A percentile compares a stretch with the other conserved stretches of the same genome.
phyloP scores from a whole-genome alignment of 2,113 vertebrate genomes.

The Crocuta crocuta region DNA sequence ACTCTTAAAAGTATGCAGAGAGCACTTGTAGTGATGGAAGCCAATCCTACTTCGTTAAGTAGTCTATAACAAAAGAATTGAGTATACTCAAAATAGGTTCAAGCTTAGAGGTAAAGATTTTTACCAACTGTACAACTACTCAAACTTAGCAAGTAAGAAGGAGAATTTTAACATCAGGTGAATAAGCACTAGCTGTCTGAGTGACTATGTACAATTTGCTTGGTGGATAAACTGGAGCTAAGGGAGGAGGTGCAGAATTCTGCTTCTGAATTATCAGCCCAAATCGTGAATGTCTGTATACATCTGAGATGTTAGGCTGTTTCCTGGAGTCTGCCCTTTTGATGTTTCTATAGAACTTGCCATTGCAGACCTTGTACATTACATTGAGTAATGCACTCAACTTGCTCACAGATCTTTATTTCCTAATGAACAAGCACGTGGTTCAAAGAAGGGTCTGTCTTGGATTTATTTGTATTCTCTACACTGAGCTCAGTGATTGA shows the following conservation, averaged over 20 bases:
- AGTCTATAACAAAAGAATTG: conserved; percentile 3
- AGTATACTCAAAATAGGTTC: neutral
- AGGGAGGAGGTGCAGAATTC: neutral
- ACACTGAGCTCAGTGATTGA: neutral
- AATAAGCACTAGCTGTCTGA: neutral
- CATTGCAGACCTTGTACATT: neutral
- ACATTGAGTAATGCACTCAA: neutral
- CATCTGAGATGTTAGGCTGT: neutral
- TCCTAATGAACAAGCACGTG: neutral
- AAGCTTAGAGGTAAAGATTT: neutral
- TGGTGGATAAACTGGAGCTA: neutral
- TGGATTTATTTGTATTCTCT: neutral
- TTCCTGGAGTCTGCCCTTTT: neutral
- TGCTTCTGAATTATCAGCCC: neutral
- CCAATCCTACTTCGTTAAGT: neutral
- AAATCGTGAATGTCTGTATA: neutral
- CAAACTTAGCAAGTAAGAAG: neutral
- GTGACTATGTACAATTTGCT: neutral
- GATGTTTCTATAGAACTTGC: neutral
- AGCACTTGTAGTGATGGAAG: neutral
- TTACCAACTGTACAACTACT: neutral
- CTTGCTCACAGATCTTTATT: neutral
- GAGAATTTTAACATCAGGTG: neutral
- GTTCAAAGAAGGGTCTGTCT: neutral
- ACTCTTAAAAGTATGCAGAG: neutral